Conservation (phyloP, 2,888 invertebrate genomes). For the Epinotia ramella region DNA sequence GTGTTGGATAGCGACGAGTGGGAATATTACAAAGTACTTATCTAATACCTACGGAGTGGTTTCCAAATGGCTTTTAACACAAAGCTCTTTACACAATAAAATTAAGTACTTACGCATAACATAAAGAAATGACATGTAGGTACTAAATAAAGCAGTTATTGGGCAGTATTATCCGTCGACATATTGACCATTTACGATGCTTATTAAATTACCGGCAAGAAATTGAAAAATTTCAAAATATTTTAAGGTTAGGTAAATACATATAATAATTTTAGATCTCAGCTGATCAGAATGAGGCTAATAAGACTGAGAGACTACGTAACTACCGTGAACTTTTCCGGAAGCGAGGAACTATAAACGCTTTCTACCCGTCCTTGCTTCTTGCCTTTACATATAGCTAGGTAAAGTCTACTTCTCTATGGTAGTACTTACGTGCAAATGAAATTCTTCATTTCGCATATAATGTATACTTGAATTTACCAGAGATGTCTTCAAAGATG, state of each 20-base stretch:
- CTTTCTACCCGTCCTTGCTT: slow-evolving; percentile 85
- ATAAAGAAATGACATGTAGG: slow-evolving; percentile 53
- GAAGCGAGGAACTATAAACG: slow-evolving; percentile 79
- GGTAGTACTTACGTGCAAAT: slow-evolving; percentile 50
- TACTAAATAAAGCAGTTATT: slow-evolving; percentile 70
- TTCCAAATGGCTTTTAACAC: slow-evolving; percentile 68
- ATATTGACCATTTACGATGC: slow-evolving; percentile 46
- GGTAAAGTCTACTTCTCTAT: slow-evolving; percentile 73
- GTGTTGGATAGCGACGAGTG: slow-evolving; percentile 66
- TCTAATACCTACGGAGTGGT: slow-evolving; percentile 66
- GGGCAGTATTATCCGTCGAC: slow-evolving; percentile 55
- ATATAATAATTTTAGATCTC: slow-evolving; percentile 63
- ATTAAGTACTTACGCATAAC: slow-evolving; percentile 55
- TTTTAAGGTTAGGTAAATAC: slow-evolving; percentile 43
- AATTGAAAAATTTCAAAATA: slow-evolving; percentile 25
- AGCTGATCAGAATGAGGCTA: slow-evolving; percentile 74
- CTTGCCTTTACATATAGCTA: slow-evolving; percentile 84
- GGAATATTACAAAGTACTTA: slow-evolving; percentile 55
- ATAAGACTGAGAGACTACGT: slow-evolving; percentile 84
- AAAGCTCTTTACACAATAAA: slow-evolving; percentile 63
- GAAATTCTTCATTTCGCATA: slow-evolving; percentile 28
- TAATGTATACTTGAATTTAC: slow-evolving; percentile 29
- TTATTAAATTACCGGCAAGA: slow-evolving; percentile 39
- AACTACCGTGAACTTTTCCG: slow-evolving; percentile 79
- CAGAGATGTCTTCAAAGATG: slow-evolving; percentile 36